Base-by-base conservation (phyloP, 1,140 invertebrate genomes). In the Nebria ingens region DNA sequence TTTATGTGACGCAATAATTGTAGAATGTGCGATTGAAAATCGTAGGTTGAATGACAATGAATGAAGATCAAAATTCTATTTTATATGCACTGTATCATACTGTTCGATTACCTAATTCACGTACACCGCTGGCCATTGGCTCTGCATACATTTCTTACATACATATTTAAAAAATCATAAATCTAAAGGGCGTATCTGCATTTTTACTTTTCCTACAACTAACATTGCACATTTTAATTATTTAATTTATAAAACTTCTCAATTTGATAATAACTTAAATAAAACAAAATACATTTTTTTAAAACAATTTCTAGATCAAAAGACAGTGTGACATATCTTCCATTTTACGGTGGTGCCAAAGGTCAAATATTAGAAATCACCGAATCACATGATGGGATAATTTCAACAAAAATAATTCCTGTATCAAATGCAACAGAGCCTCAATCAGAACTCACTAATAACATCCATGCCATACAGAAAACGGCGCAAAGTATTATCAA, bases 281-380 rank as follows among this genome's bases (percentile, higher is more conserved):
- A 29, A 29, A n/a, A 34, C 6, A 45, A 45, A 45, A 45, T 45
- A 12, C 3, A 45, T 45, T 11, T 45, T 45, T 17, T 34, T 34
- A 34, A 34, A 34, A 34, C 25, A 34, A 9, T 45, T 45, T 45
- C 6, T 17, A 45, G 40, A 62, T 22, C 25, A 9, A 49, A 50
- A 2, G 40, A 53, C 23, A 56, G 53, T n/a, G 60, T 69, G 49
- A 68, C 64, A 21, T 34, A 67, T 50, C 29, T 71, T 1, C 77
- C 76, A 25, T 85, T 79, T 66, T 85, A 85, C 61, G 84, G 84
- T 2, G 82, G 83, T 19, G 78, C 75, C 0, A 79, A 79, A 60
- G 82, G 84, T 1, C 77, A 82, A 65, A 76, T 77, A 53, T 67
- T 84, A 59, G 74, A 80, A 73, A 71, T 83, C 25, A 75, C 73